Percentiles rank a stretch among this genome's conserved stretches.
Conservation (phyloP, 1,140 invertebrate species). For the Ruditapes philippinarum region DNA sequence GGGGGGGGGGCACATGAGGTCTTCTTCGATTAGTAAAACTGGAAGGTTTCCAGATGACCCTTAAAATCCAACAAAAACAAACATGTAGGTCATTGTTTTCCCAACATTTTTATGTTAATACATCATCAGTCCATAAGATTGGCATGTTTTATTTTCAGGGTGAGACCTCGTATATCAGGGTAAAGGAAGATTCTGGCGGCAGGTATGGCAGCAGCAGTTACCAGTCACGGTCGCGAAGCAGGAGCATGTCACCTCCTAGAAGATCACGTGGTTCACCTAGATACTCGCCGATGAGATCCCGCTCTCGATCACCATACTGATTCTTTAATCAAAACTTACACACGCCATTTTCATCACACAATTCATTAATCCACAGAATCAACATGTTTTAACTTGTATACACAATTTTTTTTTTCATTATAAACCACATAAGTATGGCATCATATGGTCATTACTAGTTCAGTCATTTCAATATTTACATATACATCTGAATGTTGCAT, state of each 20-base stretch:
- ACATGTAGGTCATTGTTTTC: too few species aligned
- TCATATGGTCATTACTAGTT: too few species aligned
- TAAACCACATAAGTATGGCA: too few species aligned
- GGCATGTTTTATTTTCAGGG: constrained; percentile 91
- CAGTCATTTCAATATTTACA: too few species aligned
- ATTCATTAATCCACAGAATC: not conserved
- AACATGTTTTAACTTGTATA: not conserved
- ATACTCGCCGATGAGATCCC: constrained; percentile 94
- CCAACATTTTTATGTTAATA: too few species aligned
- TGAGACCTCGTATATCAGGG: constrained; percentile 97
- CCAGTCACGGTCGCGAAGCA: constrained; percentile 87
- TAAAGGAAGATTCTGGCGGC: constrained; percentile 96
- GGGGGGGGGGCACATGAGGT: too few species aligned
- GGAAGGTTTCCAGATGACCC: too few species aligned
- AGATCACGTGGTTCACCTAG: constrained; percentile 89
- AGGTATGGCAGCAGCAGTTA: constrained; percentile 89
- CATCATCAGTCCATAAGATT: too few species aligned
- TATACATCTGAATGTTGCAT: too few species aligned
- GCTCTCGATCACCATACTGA: constrained; percentile 89
- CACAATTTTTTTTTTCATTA: too few species aligned
- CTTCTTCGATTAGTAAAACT: too few species aligned
- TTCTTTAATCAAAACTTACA: constrained; percentile 18
- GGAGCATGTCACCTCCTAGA: constrained; percentile 90
- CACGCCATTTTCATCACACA: not conserved
- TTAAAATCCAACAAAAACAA: too few species aligned